Conservation (phyloP, 1,140 invertebrate genomes). For the Psix sp. region DNA sequence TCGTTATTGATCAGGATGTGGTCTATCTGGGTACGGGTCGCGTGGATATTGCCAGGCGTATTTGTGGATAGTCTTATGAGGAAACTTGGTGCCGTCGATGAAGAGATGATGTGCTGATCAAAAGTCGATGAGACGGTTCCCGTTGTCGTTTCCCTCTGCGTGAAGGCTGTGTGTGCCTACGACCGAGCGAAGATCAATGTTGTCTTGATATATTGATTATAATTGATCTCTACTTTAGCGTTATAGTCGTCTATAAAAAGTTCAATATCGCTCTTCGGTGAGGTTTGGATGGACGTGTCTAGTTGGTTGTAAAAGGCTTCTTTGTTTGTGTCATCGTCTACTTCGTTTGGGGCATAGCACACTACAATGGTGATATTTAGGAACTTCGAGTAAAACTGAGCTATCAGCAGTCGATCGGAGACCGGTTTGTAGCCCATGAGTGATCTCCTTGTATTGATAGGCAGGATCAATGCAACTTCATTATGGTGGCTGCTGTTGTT, state of each 20-base stretch:
- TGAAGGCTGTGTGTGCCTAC: not conserved
- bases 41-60: conserved; percentile 1
- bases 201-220: too few relatives aligned
- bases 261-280: conserved; percentile 26
- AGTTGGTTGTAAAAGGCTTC: conserved; percentile 25
- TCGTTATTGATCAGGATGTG: conserved; percentile 2
- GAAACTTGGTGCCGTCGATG: conserved; percentile 3
- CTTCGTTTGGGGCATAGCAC: conserved; percentile 28
- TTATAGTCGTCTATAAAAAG: conserved; percentile 30
- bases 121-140: not conserved
- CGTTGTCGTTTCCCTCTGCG: not conserved
- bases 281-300: not conserved
- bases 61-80: conserved; percentile 1
- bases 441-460: not conserved
- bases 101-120: not conserved
- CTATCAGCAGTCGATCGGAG: conserved; percentile 23
- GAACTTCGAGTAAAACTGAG: conserved; percentile 15
- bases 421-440: conserved; percentile 16
- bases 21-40: not conserved
- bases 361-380: conserved; percentile 33
- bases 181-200: not conserved
- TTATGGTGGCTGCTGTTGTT: not conserved
- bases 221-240: conserved; percentile 22
- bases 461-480: conserved; percentile 13
- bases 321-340: conserved; percentile 14